These are phyloP conservation scores for Conopomorpha cramerella DNA, from an alignment of 1,140 invertebrate species.

Conservation along the genomic window DNA sequence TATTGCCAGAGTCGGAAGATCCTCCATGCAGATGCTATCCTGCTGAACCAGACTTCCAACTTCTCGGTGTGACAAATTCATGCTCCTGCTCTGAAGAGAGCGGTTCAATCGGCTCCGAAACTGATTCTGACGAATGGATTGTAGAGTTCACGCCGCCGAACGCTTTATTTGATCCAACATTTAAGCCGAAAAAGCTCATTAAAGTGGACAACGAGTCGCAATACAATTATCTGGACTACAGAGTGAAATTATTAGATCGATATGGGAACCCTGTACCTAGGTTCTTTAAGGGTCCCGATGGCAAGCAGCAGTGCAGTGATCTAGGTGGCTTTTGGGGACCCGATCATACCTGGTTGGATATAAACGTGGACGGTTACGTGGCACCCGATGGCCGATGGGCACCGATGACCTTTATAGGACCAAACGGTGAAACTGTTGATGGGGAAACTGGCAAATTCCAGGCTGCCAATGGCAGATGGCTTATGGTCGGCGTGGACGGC, in stretches of 20 bases:
- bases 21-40: conserved; percentile 34
- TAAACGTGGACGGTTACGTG: conserved; percentile 39
- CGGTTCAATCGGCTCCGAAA: conserved; percentile 21
- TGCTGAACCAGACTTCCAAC: conserved; percentile 14
- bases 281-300: conserved; percentile 43
- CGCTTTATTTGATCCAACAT: conserved; percentile 32
- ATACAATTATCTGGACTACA: conserved; percentile 41
- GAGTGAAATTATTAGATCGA: conserved; percentile 36
- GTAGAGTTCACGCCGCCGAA: conserved; percentile 46
- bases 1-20: conserved; percentile 32
- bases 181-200: conserved; percentile 27
- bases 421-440: conserved; percentile 32
- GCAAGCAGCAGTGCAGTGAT: conserved; percentile 43
- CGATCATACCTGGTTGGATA: conserved; percentile 38
- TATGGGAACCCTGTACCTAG: conserved; percentile 38
- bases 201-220: conserved; percentile 24
- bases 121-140: conserved; percentile 47
- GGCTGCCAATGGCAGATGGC: conserved; percentile 27
- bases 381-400: conserved; percentile 41
- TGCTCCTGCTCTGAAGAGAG: conserved; percentile 26
- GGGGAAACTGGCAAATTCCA: conserved; percentile 36
- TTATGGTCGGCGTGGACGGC: conserved; percentile 38
- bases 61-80: conserved; percentile 30
- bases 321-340: conserved; percentile 47
- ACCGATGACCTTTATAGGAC: conserved; percentile 32